Conservation (phyloP, 2,797 vertebrate genomes). For the Aphelocoma californica region DNA sequence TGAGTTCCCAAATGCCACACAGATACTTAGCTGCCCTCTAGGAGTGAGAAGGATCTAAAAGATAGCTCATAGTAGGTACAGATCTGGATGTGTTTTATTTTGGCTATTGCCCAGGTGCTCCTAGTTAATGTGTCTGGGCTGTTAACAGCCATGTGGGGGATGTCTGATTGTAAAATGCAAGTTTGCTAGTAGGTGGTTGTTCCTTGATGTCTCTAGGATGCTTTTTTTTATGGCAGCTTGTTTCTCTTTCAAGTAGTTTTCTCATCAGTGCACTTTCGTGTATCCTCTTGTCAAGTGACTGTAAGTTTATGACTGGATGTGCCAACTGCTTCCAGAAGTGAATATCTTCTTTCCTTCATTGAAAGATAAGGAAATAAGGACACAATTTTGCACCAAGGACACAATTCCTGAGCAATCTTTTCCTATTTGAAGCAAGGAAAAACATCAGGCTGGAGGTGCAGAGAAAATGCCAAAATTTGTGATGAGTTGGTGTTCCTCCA, state of each 20-base stretch:
- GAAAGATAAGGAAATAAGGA: neutral
- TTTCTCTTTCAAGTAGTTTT: slow-evolving; percentile 14
- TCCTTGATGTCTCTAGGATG: slow-evolving; percentile 44
- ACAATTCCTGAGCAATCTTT: neutral
- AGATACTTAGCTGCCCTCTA: neutral
- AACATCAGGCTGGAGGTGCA: neutral
- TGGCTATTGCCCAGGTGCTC: slow-evolving; percentile 65
- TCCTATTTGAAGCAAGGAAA: neutral
- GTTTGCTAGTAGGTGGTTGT: slow-evolving; percentile 39
- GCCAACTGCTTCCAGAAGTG: neutral
- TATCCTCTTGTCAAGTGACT: neutral
- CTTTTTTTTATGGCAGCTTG: slow-evolving; percentile 45
- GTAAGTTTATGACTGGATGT: neutral
- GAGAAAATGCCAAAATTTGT: neutral
- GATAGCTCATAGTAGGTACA: neutral
- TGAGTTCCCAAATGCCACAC: neutral
- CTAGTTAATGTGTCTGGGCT: slow-evolving; percentile 69
- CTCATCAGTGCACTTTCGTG: neutral
- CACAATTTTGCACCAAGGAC: neutral
- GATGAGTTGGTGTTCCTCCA: neutral
- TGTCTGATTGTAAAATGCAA: slow-evolving; percentile 54
- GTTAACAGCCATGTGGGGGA: slow-evolving; percentile 58
- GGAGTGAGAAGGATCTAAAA: slow-evolving; percentile 14
- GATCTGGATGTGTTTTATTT: slow-evolving; percentile 59
- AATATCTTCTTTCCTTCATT: neutral